These are phyloP conservation scores for Myodes glareolus DNA, from an alignment of 2,113 vertebrate species.

Conservation along the genomic window DNA sequence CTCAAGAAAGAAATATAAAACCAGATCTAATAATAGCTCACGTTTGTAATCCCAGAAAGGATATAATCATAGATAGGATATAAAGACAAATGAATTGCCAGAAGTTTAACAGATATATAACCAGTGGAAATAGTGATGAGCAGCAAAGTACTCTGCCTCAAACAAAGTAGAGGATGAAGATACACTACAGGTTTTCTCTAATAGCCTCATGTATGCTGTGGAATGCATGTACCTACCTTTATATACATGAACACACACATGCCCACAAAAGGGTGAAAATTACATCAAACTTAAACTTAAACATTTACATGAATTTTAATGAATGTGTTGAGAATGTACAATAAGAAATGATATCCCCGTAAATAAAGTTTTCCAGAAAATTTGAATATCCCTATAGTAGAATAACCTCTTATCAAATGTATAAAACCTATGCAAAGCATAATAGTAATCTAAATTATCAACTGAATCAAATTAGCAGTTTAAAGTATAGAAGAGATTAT, in stretches of 20 bases:
- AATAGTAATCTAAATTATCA: not conserved
- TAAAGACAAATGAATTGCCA: not conserved
- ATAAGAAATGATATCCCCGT: not conserved
- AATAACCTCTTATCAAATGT: not conserved
- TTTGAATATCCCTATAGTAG: not conserved
- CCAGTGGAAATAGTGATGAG: not conserved
- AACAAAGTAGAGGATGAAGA: not conserved
- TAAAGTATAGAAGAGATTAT: no score
- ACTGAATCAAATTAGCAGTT: not conserved
- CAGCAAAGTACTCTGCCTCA: not conserved
- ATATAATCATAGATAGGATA: not conserved
- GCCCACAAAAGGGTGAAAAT: not conserved
- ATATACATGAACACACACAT: not conserved
- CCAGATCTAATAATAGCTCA: not conserved
- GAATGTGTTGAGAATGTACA: not conserved
- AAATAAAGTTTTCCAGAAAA: not conserved
- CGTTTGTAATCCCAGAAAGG: not conserved
- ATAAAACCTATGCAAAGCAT: not conserved
- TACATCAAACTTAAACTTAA: not conserved
- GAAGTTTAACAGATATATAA: not conserved
- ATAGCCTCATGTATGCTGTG: not conserved
- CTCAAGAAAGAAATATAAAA: no score
- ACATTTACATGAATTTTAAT: not conserved
- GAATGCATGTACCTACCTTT: not conserved
- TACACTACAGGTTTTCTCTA: no score